Evolutionary conservation across 1,140 invertebrate genomes (phyloP).

Genomic region (Megathymus violae): DNA sequence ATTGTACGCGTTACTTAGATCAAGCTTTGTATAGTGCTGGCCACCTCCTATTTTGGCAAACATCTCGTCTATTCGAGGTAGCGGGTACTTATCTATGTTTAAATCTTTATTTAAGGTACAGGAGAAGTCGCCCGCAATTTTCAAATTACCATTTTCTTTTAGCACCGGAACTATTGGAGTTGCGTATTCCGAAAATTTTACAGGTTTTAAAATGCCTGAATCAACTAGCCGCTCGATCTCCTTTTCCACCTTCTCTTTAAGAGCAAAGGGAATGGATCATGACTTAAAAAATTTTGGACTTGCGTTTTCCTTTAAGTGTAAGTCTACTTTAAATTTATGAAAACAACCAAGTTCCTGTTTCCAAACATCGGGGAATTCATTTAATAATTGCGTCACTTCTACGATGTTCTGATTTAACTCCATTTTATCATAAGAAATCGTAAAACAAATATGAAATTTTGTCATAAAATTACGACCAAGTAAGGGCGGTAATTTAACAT

Average conservation of each 20-base stretch:
- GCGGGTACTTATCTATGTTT: slow-evolving; percentile 37
- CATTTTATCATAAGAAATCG: not conserved
- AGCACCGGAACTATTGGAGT: slow-evolving; percentile 9
- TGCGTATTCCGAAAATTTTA: not conserved
- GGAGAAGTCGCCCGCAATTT: not conserved
- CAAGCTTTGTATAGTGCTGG: slow-evolving; percentile 59
- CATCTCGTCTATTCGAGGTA: slow-evolving; percentile 51
- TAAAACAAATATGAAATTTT: slow-evolving; percentile 17
- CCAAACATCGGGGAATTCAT: slow-evolving; percentile 20
- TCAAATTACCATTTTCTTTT: not conserved
- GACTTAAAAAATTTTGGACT: slow-evolving; percentile 28
- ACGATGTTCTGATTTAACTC: not conserved
- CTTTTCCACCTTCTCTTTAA: slow-evolving; percentile 1
- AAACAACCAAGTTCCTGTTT: slow-evolving; percentile 13
- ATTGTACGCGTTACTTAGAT: slow-evolving; percentile 56
- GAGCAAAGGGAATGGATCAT: not conserved
- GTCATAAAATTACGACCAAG: slow-evolving; percentile 31
- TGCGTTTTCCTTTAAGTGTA: slow-evolving; percentile 26
- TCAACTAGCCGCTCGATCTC: not conserved
- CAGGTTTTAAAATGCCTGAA: not conserved
- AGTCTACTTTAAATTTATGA: slow-evolving; percentile 22
- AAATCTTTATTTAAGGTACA: slow-evolving; percentile 48
- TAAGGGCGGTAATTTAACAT: slow-evolving; percentile 31
- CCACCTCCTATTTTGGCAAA: slow-evolving; percentile 49
- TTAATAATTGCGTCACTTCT: slow-evolving; percentile 15